Evolutionary conservation across 2,797 vertebrate genomes (phyloP), one percentile per base, ranked within the genome.

Genomic region (Intellagama lesueurii): DNA sequence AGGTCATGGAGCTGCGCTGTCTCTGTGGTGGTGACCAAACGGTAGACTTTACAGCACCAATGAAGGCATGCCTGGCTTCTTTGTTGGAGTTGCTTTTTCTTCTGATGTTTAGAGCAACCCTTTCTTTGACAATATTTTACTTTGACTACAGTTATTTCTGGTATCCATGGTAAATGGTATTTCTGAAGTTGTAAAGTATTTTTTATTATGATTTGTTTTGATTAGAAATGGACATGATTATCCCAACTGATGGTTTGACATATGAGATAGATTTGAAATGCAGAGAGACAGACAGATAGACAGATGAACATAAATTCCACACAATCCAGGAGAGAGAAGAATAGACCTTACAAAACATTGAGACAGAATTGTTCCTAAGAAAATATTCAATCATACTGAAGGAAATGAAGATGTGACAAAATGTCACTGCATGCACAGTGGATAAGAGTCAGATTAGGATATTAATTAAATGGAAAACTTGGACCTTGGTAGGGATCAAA

Each of bases 381-480:
- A 66, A 47, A 47, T 88, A 83, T 88, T 40, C 56, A 83, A 47
- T 40, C 17, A 64, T 75, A 47, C 14, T 79, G 19, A 79, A 64
- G 30, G 52, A 40, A 87, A 28, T 87, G 49, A 72, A 85, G 82
- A 32, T 56, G 49, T 40, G 52, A 44, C 68, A 80, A 14, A 26
- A 83, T 68, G 44, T 52, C 35, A 76, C 32, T 40, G 7, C 56
- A 72, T 72, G 7, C 82, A 47, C 17, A 60, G 82, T 56, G 28
- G 19, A 78, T 75, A 82, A 64, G n/a, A 83, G 2, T 40, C 68
- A 84, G 49, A 85, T 79, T 78, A 79, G 75, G 72, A 80, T 72
- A 79, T 72, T 60, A 87, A 87, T 87, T 87, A 79, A 85, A 80
- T 89, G 82, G n/a, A 84, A 85, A 47, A 79, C 66, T 85, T 89